These are phyloP conservation scores for Melanargia galathea DNA, from an alignment of 2,888 invertebrate genomes.

Conservation along the genomic window DNA sequence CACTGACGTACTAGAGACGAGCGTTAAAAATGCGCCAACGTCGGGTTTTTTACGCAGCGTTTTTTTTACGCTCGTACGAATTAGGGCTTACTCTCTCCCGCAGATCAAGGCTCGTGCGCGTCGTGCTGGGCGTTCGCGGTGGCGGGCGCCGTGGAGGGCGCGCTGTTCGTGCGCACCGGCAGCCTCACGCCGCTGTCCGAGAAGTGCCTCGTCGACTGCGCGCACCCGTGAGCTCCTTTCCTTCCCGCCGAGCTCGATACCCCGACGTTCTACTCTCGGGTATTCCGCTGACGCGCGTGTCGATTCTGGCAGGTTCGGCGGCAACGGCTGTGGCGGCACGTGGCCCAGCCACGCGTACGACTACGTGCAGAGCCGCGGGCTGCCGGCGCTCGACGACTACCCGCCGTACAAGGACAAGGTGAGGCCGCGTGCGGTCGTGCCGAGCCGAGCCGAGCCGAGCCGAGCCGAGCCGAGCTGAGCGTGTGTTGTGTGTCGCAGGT, in stretches of 20 bases:
- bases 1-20: too few relatives aligned
- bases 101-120: conserved; percentile 63
- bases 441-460: not conserved
- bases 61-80: too few relatives aligned
- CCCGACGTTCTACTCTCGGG: not conserved
- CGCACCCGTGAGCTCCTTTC: conserved; percentile 50
- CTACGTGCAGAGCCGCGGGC: conserved; percentile 59
- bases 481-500: conserved; percentile 45
- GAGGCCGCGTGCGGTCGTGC: not conserved
- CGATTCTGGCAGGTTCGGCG: conserved; percentile 62
- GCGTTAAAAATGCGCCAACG: too few relatives aligned
- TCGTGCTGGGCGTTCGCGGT: conserved; percentile 77
- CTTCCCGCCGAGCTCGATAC: not conserved
- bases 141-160: conserved; percentile 71
- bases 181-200: conserved; percentile 64
- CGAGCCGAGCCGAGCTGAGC: not conserved
- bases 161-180: conserved; percentile 61
- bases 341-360: conserved; percentile 69
- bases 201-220: conserved; percentile 72
- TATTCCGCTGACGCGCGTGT: not conserved
- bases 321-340: conserved; percentile 61
- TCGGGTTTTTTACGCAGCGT: too few relatives aligned
- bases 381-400: conserved; percentile 60
- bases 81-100: too few relatives aligned
- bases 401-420: conserved; percentile 58